Conservation (phyloP, 2,113 vertebrate species). For the Marcusenius ussheri region DNA sequence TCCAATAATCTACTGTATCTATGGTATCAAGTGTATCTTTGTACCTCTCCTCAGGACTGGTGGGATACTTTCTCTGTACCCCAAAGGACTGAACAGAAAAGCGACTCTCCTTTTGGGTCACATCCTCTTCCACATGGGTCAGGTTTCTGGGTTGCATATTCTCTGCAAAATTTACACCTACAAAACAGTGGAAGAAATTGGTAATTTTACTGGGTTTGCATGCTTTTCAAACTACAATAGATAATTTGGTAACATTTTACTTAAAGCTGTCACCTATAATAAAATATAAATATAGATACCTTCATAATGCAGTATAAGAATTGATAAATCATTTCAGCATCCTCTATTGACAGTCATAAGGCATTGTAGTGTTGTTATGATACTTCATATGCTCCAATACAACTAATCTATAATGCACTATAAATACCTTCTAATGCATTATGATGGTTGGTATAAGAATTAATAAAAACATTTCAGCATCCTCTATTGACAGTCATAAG, state of each 20-base stretch:
- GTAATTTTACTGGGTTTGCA: background rate
- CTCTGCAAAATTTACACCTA: slow-evolving; percentile 17
- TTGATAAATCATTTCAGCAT: too few species aligned
- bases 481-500: too few species aligned
- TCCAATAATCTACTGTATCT: background rate
- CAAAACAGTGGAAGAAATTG: background rate
- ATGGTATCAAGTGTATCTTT: background rate
- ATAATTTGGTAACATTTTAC: background rate
- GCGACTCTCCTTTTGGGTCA: slow-evolving; percentile 24
- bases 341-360: background rate
- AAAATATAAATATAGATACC: background rate
- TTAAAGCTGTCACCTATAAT: background rate
- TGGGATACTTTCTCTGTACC: slow-evolving; percentile 15
- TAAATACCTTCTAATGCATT: background rate
- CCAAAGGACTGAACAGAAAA: slow-evolving; percentile 32
- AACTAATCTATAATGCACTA: background rate
- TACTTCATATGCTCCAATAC: background rate
- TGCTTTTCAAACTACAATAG: background rate
- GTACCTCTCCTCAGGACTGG: slow-evolving; percentile 45
- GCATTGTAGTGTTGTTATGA: background rate
- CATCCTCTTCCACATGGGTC: slow-evolving; percentile 41
- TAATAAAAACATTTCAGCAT: too few species aligned
- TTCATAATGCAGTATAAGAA: background rate
- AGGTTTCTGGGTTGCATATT: slow-evolving; percentile 18
- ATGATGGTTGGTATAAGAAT: too few species aligned